These are phyloP conservation scores for Meteorus sp. DNA, from an alignment of 1,140 invertebrate species.

Conservation along the genomic window DNA sequence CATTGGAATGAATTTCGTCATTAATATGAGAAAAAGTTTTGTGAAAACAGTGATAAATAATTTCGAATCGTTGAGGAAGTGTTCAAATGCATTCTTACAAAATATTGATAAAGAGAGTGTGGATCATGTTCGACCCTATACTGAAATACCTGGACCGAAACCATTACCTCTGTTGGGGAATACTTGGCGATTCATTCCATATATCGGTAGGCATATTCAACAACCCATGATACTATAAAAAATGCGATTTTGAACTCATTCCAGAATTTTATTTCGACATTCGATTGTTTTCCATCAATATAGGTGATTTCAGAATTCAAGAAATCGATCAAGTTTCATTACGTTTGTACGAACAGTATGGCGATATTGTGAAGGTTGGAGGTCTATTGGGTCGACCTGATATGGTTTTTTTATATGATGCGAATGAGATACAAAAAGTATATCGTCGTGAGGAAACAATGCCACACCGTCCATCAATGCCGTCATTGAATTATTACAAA, in stretches of 20 bases:
- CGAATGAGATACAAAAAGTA: constrained; percentile 74
- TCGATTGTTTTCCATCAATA: not conserved
- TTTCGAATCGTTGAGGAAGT: not conserved
- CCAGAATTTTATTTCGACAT: constrained; percentile 19
- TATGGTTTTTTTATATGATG: constrained; percentile 77
- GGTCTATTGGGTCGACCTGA: constrained; percentile 77
- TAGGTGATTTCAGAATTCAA: constrained; percentile 73
- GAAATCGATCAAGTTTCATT: constrained; percentile 75
- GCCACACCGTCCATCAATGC: constrained; percentile 78
- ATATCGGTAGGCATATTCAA: constrained; percentile 62
- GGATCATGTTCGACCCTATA: constrained; percentile 59
- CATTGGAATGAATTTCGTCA: too few species aligned
- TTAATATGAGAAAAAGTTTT: too few species aligned
- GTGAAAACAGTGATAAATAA: too few species aligned
- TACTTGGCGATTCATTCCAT: constrained; percentile 75
- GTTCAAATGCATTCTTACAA: not conserved
- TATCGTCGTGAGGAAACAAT: constrained; percentile 75
- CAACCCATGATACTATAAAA: constrained; percentile 11
- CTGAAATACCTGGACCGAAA: constrained; percentile 74
- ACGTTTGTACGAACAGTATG: constrained; percentile 67
- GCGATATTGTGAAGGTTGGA: constrained; percentile 73
- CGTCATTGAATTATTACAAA: constrained; percentile 78
- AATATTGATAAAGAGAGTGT: not conserved
- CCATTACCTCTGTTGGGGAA: constrained; percentile 77
- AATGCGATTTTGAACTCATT: constrained; percentile 18